Percentiles rank a stretch among this genome's conserved stretches.
These are phyloP conservation scores for Neosilurus mollespiculum DNA, from an alignment of 2,797 vertebrate genomes.

Conservation along the genomic window DNA sequence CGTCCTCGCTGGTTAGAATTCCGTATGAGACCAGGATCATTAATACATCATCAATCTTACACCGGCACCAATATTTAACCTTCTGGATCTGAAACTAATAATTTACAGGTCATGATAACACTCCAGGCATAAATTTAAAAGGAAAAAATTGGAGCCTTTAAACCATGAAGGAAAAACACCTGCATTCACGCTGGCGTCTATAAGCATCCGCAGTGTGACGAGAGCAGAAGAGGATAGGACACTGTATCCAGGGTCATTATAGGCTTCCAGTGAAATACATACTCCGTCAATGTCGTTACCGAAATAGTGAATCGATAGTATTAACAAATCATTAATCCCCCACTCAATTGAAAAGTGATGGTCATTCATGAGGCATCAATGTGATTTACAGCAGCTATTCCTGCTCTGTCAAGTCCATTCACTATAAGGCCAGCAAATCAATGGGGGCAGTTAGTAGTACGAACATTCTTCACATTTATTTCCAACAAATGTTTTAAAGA, in stretches of 20 bases:
- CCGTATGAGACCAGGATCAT: not conserved
- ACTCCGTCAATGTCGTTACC: constrained; percentile 48
- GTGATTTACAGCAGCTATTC: constrained; percentile 59
- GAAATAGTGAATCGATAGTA: constrained; percentile 52
- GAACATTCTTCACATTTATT: constrained; percentile 51
- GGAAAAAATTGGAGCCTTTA: not conserved
- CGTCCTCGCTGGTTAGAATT: not conserved
- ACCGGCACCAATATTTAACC: not conserved
- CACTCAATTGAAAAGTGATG: constrained; percentile 56
- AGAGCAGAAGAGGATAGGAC: constrained; percentile 29
- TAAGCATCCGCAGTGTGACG: constrained; percentile 25
- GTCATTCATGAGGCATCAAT: constrained; percentile 53
- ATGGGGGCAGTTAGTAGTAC: constrained; percentile 50
- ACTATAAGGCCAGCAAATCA: constrained; percentile 53
- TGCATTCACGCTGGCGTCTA: not conserved
- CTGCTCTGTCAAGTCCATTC: constrained; percentile 53
- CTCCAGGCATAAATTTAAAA: not conserved
- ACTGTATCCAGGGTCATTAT: constrained; percentile 24
- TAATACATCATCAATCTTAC: not conserved
- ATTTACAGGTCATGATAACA: not conserved
- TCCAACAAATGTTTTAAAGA: constrained; percentile 45
- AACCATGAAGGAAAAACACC: not conserved
- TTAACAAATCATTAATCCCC: constrained; percentile 60
- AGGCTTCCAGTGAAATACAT: constrained; percentile 42
- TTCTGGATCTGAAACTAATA: not conserved